Evolutionary conservation across 2,113 vertebrate species (phyloP), one percentile per base, ranked within the genome.

Genomic region (pig (Sus scrofa)): DNA sequence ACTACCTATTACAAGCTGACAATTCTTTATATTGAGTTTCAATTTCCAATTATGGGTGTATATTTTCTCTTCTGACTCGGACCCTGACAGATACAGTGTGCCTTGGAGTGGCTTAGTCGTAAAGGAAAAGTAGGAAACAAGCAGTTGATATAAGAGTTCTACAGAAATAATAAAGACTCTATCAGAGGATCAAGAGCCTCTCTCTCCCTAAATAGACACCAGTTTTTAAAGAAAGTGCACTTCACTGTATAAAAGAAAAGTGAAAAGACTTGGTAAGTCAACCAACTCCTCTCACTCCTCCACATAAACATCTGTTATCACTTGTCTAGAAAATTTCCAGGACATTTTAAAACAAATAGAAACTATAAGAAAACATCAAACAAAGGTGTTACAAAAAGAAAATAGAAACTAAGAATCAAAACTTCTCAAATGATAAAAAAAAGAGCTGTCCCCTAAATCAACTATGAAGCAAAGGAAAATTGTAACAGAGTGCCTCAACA

Each of bases 321-420:
- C 30, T 78, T 30, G 2, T 63, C n/a, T 52, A 63, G 30, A 52
- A 90, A 77, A 70, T 54, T 26, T 44, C 7, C 27, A 77, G 71
- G 58, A 70, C 24, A 32, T 70, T 91, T 81, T 32, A 77, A 70
- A n/a, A 44, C 60, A 75, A 68, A 60, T 39, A n/a, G 52, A 62
- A 88, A 84, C 56, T 94, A 75, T 50, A 62, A 70, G 30, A 65
- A 84, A 88, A 63, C 7, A n/a, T 26, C 37, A 81, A 73, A 50
- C 56, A 90, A 83, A 83, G 34, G 26, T 58, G 22, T 15, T 58
- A 11, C 7, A 67, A n/a, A n/a, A 79, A 96, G n/a, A 89, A 83
- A 95, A n/a, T 7, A 24, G 50, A 95, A 92, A 83, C 1, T 77
- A n/a, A 85, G 10, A 39, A 88, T 79, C 34, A 85, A 96, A 91